Percentiles rank a stretch among this genome's conserved stretches.
Conservation (phyloP, 2,797 vertebrate species). For the Macroramphosus scolopax region DNA sequence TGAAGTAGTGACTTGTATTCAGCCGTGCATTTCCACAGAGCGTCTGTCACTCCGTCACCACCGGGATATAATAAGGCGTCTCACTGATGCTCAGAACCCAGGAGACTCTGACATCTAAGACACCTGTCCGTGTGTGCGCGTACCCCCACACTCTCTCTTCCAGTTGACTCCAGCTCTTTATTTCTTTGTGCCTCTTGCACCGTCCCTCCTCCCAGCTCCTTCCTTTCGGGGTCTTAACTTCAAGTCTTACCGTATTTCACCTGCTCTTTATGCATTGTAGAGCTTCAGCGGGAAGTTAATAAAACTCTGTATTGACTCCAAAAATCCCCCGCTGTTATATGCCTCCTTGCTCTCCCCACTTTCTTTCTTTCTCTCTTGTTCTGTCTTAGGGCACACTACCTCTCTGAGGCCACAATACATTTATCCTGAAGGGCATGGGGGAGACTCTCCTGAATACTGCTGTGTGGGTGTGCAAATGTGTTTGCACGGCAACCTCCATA, state of each 20-base stretch:
- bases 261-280: conserved; percentile 48
- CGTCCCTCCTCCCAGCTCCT: conserved; percentile 24
- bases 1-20: conserved; percentile 66
- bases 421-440: conserved; percentile 49
- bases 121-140: conserved; percentile 60
- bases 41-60: conserved; percentile 63
- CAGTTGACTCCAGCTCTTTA: conserved; percentile 41
- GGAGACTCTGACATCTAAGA: conserved; percentile 64
- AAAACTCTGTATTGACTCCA: conserved; percentile 40
- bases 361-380: conserved; percentile 24
- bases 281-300: conserved; percentile 54
- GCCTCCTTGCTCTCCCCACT: conserved; percentile 10
- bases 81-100: conserved; percentile 57
- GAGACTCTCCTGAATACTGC: conserved; percentile 25
- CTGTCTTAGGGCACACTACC: conserved; percentile 23
- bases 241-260: conserved; percentile 52
- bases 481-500: conserved; percentile 11
- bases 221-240: conserved; percentile 42
- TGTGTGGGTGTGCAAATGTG: conserved; percentile 34
- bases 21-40: conserved; percentile 50
- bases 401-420: conserved; percentile 26
- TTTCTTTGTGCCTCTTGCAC: conserved; percentile 46
- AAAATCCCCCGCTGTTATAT: conserved; percentile 28
- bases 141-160: conserved; percentile 37
- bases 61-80: conserved; percentile 67